A percentile compares a stretch with the other conserved stretches of the same genome.
These are phyloP conservation scores for Polypterus bichir DNA, from an alignment of 2,113 vertebrate species.

Conservation along the genomic window DNA sequence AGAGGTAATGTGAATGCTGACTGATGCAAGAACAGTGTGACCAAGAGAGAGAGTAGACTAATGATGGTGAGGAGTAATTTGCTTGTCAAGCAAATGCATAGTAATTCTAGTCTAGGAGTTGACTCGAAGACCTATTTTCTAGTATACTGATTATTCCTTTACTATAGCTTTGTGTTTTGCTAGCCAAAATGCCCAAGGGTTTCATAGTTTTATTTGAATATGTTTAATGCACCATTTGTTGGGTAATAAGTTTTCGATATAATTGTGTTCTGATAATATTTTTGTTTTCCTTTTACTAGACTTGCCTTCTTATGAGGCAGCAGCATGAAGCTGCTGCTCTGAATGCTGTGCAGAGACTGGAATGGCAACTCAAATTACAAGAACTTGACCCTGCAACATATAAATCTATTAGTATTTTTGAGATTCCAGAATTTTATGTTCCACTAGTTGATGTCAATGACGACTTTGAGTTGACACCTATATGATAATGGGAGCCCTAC, in stretches of 20 bases:
- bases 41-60: too few species aligned
- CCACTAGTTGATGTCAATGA: slow-evolving; percentile 97
- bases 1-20: too few species aligned
- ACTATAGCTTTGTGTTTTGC: too few species aligned
- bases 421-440: slow-evolving; percentile 95
- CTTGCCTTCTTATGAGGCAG: slow-evolving; percentile 94
- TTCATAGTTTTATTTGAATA: too few species aligned
- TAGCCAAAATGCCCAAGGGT: too few species aligned
- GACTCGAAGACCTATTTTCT: too few species aligned
- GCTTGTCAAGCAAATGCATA: too few species aligned
- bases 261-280: background rate
- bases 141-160: too few species aligned
- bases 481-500: slow-evolving; percentile 47
- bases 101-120: too few species aligned
- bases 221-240: background rate
- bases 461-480: slow-evolving; percentile 93
- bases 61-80: too few species aligned
- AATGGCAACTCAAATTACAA: slow-evolving; percentile 97
- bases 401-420: slow-evolving; percentile 95
- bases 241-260: background rate
- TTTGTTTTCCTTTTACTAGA: slow-evolving; percentile 47
- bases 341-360: slow-evolving; percentile 89
- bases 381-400: slow-evolving; percentile 91
- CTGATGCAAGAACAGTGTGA: too few species aligned
- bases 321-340: slow-evolving; percentile 96